A percentile compares a stretch with the other conserved stretches of the same genome.
Conservation (phyloP, 1,140 invertebrate species). For the Spodoptera frugiperda region DNA sequence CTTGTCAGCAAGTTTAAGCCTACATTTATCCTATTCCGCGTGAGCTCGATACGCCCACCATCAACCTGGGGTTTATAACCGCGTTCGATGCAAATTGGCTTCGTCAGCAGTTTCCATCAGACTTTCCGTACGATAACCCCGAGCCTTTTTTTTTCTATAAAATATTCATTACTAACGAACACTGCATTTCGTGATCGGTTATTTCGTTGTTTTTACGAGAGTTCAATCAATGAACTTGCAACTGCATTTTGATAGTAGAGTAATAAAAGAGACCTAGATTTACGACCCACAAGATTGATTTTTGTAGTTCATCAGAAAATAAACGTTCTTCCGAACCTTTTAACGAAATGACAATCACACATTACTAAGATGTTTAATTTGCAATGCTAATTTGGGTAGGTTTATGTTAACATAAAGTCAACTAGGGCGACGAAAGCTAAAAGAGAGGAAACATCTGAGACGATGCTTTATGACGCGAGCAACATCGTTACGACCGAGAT, state of each 20-base stretch:
- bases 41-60: conserved; percentile 12
- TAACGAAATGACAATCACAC: no score
- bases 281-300: no score
- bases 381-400: conserved; percentile 7
- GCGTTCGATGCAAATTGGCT: conserved; percentile 40
- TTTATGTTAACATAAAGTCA: conserved; percentile 5
- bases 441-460: conserved; percentile 32
- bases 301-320: no score
- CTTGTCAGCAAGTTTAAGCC: conserved; percentile 10
- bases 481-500: conserved; percentile 37
- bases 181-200: conserved; percentile 22
- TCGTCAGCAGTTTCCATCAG: conserved; percentile 30
- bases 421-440: conserved; percentile 5
- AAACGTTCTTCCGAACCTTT: no score
- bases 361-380: neutral
- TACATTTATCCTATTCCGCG: conserved; percentile 5
- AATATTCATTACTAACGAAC: conserved; percentile 8
- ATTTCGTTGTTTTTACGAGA: conserved; percentile 10
- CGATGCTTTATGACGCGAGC: conserved; percentile 42
- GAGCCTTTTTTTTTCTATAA: conserved; percentile 7
- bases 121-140: conserved; percentile 36
- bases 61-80: conserved; percentile 18
- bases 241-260: neutral
- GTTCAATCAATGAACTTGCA: neutral
- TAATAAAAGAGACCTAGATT: neutral